A percentile compares a stretch with the other conserved stretches of the same genome.
These are phyloP conservation scores for Myrmecophaga tridactyla DNA, from an alignment of 2,113 vertebrate species.

Conservation along the genomic window DNA sequence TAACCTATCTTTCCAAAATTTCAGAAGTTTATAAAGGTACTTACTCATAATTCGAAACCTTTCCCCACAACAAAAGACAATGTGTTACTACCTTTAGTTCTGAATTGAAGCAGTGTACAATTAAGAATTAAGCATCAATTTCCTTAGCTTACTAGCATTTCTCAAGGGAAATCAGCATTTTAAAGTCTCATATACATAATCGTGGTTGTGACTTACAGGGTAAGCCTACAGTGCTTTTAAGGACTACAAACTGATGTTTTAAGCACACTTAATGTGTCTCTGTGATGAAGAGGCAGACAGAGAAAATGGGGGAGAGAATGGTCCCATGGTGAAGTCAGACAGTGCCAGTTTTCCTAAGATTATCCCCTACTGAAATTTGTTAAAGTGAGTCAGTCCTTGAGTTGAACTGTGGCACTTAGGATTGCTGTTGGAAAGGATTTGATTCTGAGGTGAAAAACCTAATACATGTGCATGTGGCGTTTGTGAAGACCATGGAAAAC, in stretches of 20 bases:
- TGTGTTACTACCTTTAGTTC: background rate
- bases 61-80: background rate
- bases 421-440: background rate
- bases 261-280: accelerated
- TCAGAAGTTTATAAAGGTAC: background rate
- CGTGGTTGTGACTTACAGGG: background rate
- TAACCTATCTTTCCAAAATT: background rate
- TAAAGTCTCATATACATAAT: background rate
- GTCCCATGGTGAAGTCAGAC: background rate
- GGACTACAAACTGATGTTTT: background rate
- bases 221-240: background rate
- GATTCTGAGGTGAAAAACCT: background rate
- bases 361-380: background rate
- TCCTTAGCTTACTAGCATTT: background rate
- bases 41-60: background rate
- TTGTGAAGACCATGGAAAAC: background rate
- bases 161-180: background rate
- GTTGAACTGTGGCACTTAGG: background rate
- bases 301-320: background rate
- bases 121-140: slow-evolving; percentile 18
- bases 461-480: background rate
- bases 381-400: background rate
- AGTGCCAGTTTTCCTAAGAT: background rate
- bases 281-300: background rate
- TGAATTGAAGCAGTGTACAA: background rate